Base-by-base conservation (phyloP, 2,113 vertebrate species). In the Ardeotis arabs region DNA sequence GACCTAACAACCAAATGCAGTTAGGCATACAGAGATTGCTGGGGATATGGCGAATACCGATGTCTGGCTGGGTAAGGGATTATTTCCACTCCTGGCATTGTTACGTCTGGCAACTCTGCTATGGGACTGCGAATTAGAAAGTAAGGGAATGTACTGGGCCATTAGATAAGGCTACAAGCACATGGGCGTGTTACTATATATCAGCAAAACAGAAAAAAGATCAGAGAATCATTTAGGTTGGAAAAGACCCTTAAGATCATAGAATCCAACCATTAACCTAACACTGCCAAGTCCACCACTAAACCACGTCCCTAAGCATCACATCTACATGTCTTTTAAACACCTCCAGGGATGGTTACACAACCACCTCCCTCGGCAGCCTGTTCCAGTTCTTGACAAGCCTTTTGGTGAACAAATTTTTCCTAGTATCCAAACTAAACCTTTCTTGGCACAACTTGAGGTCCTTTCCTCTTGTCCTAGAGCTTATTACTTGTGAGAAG, bases 271-370 rank as follows among this genome's bases (percentile, higher is more conserved):
- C 3, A 0, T 72, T 18, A 53, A 14, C 6, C 5, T 33, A 52
- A 24, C 41, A 24, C 29, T 68, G 41, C 10, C 25, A 84, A 75
- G 13, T 7, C 21, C 45, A 75, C 23, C 39, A 37, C 24, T 56
- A 52, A 69, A 29, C 27, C 10, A 20, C 10, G 18, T 39, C 10
- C 21, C n/a, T 66, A 31, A 20, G 31, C 23, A 21, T 22, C 6
- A 17, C 23, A 33, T 52, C 25, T 31, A 52, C 25, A 20, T 0
- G 0, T 39, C 31, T 64, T 60, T 41, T 31, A 76, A 83, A 62
- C 52, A 22, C 21, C 23, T 79, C 49, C 31, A 67, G 58, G 47
- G 22, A 21, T 72, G 50, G 35, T 35, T 25, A 52, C 37, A 67
- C 20, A 13, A 52, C 10, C 4, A 21, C n/a, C 52, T 70, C 23